These are phyloP conservation scores for Pipistrellus kuhlii DNA, from an alignment of 2,797 vertebrate species.

Conservation along the genomic window DNA sequence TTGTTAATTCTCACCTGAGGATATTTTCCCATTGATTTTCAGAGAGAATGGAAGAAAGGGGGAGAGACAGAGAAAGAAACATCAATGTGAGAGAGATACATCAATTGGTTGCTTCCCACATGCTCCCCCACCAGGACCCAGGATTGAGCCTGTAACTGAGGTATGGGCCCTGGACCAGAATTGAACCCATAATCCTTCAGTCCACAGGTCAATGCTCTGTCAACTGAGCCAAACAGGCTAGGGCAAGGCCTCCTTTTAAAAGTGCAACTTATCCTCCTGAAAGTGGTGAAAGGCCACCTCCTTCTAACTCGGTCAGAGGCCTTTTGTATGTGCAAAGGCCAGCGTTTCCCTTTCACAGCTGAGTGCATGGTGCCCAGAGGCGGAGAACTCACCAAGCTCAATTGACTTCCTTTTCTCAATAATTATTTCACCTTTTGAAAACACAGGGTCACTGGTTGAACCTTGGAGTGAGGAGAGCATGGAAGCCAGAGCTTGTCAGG, in stretches of 20 bases:
- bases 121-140: no score
- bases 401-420: background rate
- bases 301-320: background rate
- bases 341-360: background rate
- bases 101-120: no score
- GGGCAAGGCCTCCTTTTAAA: background rate
- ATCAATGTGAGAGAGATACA: no score
- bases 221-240: no score
- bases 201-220: no score
- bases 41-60: no score
- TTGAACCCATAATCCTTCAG: no score
- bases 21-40: no score
- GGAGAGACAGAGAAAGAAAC: no score
- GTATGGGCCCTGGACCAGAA: no score
- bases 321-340: background rate
- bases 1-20: no score
- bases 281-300: background rate
- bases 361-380: background rate
- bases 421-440: constrained; percentile 1
- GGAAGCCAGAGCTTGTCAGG: background rate
- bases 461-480: background rate
- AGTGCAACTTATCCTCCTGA: background rate
- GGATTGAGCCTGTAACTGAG: no score
- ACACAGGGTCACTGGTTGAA: background rate
- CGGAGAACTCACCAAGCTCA: background rate